Conservation (phyloP, 2,797 vertebrate genomes). For the Protosalanx chinensis region DNA sequence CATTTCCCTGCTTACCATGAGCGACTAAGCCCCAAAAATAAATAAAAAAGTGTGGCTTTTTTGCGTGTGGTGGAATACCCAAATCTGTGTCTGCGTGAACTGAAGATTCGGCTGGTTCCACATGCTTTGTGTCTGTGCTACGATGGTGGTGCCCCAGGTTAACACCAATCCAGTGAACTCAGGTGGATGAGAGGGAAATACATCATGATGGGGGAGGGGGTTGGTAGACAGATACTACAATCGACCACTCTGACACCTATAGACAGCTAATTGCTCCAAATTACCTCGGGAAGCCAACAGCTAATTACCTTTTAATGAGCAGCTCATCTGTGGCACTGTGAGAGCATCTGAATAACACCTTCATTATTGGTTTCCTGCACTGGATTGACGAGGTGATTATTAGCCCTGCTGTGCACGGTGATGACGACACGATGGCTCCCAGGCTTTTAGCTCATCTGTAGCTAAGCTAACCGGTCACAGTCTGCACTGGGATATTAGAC, state of each 20-base stretch:
- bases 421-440: background rate
- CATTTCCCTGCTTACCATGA: background rate
- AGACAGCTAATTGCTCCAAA: conserved; percentile 20
- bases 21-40: background rate
- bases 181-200: background rate
- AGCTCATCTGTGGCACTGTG: conserved; percentile 10
- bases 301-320: conserved; percentile 36
- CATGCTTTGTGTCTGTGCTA: background rate
- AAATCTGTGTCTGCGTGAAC: background rate
- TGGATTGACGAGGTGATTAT: conserved; percentile 9
- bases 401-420: background rate
- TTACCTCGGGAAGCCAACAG: conserved; percentile 8
- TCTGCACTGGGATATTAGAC: background rate
- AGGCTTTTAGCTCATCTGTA: background rate
- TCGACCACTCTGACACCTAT: conserved; percentile 24
- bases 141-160: background rate
- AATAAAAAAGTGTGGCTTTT: background rate
- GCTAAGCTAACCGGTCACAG: conserved; percentile 7
- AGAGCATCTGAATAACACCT: conserved; percentile 14
- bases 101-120: background rate
- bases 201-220: background rate
- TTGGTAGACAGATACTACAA: background rate
- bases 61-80: background rate
- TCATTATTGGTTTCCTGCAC: conserved; percentile 13
- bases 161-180: background rate